Percentiles rank a stretch among this genome's conserved stretches.
phyloP scores from a whole-genome alignment of 2,888 invertebrate species.

The Octodonta nipae region DNA sequence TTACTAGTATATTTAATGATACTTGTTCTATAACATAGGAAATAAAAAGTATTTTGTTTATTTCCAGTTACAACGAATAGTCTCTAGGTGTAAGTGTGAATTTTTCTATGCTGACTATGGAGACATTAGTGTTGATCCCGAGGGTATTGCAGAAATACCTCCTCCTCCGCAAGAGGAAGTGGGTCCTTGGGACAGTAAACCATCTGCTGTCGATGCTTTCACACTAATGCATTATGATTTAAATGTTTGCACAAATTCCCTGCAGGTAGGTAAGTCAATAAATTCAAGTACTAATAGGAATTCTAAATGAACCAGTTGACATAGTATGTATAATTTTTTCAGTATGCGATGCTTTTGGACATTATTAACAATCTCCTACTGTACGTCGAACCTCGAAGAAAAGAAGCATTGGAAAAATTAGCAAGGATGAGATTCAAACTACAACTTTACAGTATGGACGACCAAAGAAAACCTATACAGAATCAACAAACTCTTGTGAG shows the following conservation, averaged over 20 bases:
- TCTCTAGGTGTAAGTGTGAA: conserved; percentile 93
- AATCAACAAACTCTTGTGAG: conserved; percentile 73
- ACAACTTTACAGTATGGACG: conserved; percentile 80
- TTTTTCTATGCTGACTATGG: conserved; percentile 94
- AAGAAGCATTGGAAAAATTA: conserved; percentile 76
- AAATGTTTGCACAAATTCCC: conserved; percentile 91
- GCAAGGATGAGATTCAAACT: conserved; percentile 90
- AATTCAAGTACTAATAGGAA: neutral
- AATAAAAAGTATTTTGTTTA: no score
- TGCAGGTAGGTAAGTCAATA: conserved; percentile 43
- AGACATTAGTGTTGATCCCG: conserved; percentile 59
- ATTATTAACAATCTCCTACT: conserved; percentile 93
- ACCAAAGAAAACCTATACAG: conserved; percentile 83
- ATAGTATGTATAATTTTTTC: conserved; percentile 18
- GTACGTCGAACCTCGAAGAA: conserved; percentile 90
- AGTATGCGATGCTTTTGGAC: conserved; percentile 94
- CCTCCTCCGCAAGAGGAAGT: conserved; percentile 54
- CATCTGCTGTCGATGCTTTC: conserved; percentile 89
- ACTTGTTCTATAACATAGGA: no score
- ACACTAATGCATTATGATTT: conserved; percentile 96
- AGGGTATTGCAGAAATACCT: conserved; percentile 53
- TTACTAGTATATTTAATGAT: no score
- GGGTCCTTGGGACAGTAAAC: conserved; percentile 64
- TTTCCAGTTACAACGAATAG: conserved; percentile 79
- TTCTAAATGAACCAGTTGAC: neutral